Base-by-base conservation (phyloP, 2,888 invertebrate genomes). In the Ceramica pisi region DNA sequence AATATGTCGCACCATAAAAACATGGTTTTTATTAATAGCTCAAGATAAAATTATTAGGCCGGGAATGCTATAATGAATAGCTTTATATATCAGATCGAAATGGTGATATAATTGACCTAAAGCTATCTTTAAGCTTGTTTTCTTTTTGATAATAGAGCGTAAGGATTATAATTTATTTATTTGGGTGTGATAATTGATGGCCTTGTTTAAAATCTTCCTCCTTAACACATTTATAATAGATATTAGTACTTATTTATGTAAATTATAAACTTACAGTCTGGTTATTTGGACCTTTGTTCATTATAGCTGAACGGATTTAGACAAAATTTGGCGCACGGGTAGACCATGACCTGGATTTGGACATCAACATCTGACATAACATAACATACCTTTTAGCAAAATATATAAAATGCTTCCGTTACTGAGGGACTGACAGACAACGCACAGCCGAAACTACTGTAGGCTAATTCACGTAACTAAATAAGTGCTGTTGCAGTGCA, bases 1-100 rank as follows among this genome's bases (percentile, higher is more conserved):
- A 92, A 90, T 86, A 83, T 89, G 88, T 89, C 88, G 71, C 85
- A 77, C 82, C 86, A 88, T 88, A 90, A 91, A 92, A 90, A 91
- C 88, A 89, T 86, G 82, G 78, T 83, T 85, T 86, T 86, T 92
- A 92, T 92, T 91, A 90, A 91, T 92, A 91, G 83, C 83, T 68
- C 48, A 59, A 84, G 84, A 86, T 84, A 75, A 84, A 89, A 89
- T 87, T 91, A 90, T 89, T 88, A 86, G 86, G 85, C 83, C 86
- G 88, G 89, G 81, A 75, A 74, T 67, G 65, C 75, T 78, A 80
- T 82, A 80, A 86, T 83, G 75, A 82, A 84, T 81, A 84, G 78
- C 80, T 75, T 73, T 71, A 72, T 70, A 71, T 81, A 59, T 71
- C 46, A 60, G 73, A 78, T 81, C 57, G 26, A 51, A 68, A 68